Evolutionary conservation across 2,113 vertebrate species (phyloP).

Genomic region (Mionectes macconnelli): DNA sequence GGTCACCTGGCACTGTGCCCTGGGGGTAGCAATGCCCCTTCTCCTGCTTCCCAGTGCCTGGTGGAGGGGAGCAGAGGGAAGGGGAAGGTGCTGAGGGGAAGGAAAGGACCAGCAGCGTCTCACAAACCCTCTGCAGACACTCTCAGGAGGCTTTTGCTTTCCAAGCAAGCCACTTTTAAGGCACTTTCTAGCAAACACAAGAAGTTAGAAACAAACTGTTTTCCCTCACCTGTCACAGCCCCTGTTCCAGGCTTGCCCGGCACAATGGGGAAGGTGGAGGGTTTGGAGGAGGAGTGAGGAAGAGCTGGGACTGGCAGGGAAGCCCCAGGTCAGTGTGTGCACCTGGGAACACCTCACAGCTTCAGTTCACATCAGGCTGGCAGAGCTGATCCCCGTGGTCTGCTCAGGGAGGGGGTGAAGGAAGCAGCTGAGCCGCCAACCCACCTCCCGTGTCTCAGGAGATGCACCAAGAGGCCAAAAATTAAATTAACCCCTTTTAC

Average conservation of each 20-base stretch:
- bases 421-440: background rate
- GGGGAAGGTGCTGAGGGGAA: background rate
- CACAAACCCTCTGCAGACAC: background rate
- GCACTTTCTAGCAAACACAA: background rate
- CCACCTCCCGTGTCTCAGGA: background rate
- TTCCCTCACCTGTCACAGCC: background rate
- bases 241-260: background rate
- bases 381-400: background rate
- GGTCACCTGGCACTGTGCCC: background rate
- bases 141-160: background rate
- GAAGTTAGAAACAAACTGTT: accelerated
- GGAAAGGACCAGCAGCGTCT: background rate
- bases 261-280: background rate
- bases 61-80: background rate
- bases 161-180: accelerated
- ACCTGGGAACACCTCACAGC: background rate
- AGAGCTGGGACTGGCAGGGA: background rate
- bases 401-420: accelerated
- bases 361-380: background rate
- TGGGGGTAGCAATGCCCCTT: background rate
- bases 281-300: background rate
- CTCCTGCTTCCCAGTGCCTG: background rate
- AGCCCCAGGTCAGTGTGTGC: background rate
- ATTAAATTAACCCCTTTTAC: accelerated
- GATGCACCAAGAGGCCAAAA: background rate